Base-by-base conservation (phyloP, 2,797 vertebrate species). In the Heteromormyrus szaboi region DNA sequence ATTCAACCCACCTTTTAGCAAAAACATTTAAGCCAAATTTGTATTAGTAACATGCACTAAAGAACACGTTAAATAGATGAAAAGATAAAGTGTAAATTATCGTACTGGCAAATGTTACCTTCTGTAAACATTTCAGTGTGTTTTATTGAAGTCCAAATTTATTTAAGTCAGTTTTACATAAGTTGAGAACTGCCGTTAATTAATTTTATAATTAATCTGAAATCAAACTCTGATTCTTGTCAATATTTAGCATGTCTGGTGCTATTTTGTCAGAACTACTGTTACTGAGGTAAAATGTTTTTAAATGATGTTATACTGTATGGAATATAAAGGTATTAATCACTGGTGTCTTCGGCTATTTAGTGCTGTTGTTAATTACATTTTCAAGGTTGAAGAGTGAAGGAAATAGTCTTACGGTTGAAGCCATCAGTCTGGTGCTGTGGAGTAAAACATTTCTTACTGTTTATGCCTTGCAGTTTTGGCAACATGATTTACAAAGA, bases 401-500 rank as follows among this genome's bases (percentile, higher is more conserved):
- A 65, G 62, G 62, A 29, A 65, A 65, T 12, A 12, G 62, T 65
- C 19, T 29, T 65, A 65, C 9, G 9, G 59, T 25, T 4, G 29
- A 29, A 29, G 62, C 29, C 9, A 12, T 65, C 62, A 12, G 22
- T 29, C 25, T 41, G 33, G 33, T 76, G 14, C 33, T 41, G 29
- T 76, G 68, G 33, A 7, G 29, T 76, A 41, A 76, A 37, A 19
- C 33, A 5, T 37, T 76, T 41, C 41, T 33, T 19, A 1, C 41
- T 81, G 41, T 46, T 62, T 81, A 37, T 87, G 59, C n/a, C 29
- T 53, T 93, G 1, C 25, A 97, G 97, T 92, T 97, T 97, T 93
- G 96, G 97, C 46, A 97, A 98, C 90, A 97, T 98, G 97, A 98
- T 98, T 93, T 96, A 96, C 93, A 98, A 97, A 91, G 97, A 98